phyloP scores from a whole-genome alignment of 2,797 vertebrate genomes.

The Rousettus madagascariensis region DNA sequence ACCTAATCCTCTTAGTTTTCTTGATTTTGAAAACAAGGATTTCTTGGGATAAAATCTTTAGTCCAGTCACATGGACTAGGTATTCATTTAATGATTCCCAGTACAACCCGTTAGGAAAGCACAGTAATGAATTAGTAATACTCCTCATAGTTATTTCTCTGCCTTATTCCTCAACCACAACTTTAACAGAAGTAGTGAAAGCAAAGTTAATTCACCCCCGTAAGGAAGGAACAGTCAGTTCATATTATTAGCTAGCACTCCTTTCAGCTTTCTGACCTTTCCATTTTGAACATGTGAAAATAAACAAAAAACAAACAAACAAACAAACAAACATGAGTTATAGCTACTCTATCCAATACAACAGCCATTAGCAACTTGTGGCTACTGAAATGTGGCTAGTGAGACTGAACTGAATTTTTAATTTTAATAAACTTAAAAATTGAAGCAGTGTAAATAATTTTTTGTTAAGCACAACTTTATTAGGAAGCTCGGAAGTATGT shows the following conservation, averaged over 20 bases:
- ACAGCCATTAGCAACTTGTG: background rate
- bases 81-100: slow-evolving; percentile 78
- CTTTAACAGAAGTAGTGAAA: slow-evolving; percentile 1
- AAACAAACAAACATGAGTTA: background rate
- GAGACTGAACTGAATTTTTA: background rate
- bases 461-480: background rate
- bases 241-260: background rate
- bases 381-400: background rate
- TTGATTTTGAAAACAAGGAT: slow-evolving; percentile 82
- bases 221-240: slow-evolving; percentile 61
- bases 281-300: background rate
- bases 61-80: slow-evolving; percentile 79
- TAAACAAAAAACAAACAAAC: background rate
- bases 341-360: background rate
- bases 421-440: slow-evolving; percentile 13
- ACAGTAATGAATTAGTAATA: slow-evolving; percentile 50
- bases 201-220: slow-evolving; percentile 45
- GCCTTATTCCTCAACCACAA: slow-evolving; percentile 53
- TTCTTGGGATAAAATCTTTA: slow-evolving; percentile 83
- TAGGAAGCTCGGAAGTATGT: background rate
- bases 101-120: slow-evolving; percentile 73
- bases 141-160: slow-evolving; percentile 44
- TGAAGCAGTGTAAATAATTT: background rate
- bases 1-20: slow-evolving; percentile 85
- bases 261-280: background rate